These are phyloP conservation scores for Erethizon dorsatum DNA, from an alignment of 2,797 vertebrate genomes.

Conservation along the genomic window DNA sequence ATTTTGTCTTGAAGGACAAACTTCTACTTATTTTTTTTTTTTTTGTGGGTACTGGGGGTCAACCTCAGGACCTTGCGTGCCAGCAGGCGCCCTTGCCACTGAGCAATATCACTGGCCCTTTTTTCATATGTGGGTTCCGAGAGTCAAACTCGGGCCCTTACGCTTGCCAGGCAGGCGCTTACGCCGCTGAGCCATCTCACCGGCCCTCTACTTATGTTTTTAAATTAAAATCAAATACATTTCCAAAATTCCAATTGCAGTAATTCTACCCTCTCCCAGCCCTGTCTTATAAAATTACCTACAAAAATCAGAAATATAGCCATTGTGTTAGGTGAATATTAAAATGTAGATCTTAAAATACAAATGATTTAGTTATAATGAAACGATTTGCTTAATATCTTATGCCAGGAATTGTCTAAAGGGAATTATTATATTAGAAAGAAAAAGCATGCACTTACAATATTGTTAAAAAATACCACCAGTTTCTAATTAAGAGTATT, in stretches of 20 bases:
- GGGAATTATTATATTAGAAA: not conserved
- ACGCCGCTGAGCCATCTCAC: too few relatives aligned
- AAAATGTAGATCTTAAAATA: constrained; percentile 37
- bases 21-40: too few relatives aligned
- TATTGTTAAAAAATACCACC: not conserved
- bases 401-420: not conserved
- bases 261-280: not conserved
- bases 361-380: not conserved
- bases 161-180: too few relatives aligned
- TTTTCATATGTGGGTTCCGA: too few relatives aligned
- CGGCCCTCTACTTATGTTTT: not conserved
- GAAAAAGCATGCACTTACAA: not conserved
- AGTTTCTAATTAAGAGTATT: constrained; percentile 5
- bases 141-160: too few relatives aligned
- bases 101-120: too few relatives aligned
- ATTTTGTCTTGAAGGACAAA: constrained; percentile 37
- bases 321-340: not conserved
- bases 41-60: too few relatives aligned
- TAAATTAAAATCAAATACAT: constrained; percentile 39
- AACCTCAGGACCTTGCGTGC: too few relatives aligned
- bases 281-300: not conserved
- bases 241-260: not conserved
- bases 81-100: too few relatives aligned
- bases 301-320: not conserved
- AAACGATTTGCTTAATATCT: not conserved